Conservation (phyloP, 2,888 invertebrate genomes). For the Ormyrus nitidulus region DNA sequence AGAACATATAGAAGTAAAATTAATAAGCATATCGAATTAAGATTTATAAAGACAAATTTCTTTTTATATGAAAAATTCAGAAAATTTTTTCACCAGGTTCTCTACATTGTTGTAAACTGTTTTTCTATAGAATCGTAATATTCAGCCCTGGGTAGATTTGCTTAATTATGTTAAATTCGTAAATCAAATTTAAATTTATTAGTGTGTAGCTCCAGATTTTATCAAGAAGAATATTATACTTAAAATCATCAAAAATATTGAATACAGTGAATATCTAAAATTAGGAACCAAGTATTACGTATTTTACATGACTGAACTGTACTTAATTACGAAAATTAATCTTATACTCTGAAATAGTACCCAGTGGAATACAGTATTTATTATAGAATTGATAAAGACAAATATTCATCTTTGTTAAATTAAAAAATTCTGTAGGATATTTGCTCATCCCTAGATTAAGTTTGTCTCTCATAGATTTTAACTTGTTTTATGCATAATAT, state of each 20-base stretch:
- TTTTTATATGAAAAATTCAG: constrained; percentile 23
- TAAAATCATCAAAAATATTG: constrained; percentile 31
- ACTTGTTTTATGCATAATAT: constrained; percentile 4
- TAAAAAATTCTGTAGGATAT: constrained; percentile 23
- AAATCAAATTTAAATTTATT: constrained; percentile 42
- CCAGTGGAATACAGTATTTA: constrained; percentile 42
- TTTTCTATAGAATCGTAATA: constrained; percentile 28
- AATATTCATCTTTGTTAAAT: constrained; percentile 18
- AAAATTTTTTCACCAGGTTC: constrained; percentile 47
- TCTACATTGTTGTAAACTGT: constrained; percentile 43
- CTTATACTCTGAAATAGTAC: constrained; percentile 34
- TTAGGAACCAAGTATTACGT: constrained; percentile 41
- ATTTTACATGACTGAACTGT: constrained; percentile 48
- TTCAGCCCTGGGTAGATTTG: constrained; percentile 43
- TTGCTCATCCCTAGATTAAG: constrained; percentile 44
- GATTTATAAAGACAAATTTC: constrained; percentile 17
- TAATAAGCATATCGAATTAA: constrained; percentile 18
- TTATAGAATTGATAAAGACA: constrained; percentile 20
- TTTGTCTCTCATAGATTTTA: constrained; percentile 22
- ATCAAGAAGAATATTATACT: constrained; percentile 19
- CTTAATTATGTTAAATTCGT: constrained; percentile 42
- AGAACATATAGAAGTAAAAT: constrained; percentile 34
- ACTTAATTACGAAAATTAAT: constrained; percentile 50
- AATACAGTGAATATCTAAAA: constrained; percentile 19
- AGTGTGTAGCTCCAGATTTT: constrained; percentile 40